These are phyloP conservation scores for Neocrepidodera transversa DNA, from an alignment of 2,888 invertebrate genomes.

Conservation along the genomic window DNA sequence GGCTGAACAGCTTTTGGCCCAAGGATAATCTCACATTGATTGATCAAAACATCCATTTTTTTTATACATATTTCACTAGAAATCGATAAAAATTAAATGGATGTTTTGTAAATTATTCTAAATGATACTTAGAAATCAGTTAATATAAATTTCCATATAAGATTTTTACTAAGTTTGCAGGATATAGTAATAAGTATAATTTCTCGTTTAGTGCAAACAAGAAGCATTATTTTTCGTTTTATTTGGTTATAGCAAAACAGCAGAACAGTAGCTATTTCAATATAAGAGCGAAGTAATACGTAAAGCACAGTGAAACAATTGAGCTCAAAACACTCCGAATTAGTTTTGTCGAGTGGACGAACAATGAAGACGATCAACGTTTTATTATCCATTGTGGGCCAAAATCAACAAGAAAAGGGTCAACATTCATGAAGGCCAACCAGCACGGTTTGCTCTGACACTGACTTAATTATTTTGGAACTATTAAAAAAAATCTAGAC, in stretches of 20 bases:
- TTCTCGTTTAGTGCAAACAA: neutral
- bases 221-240: neutral
- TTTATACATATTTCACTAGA: too few relatives aligned
- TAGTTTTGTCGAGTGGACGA: slow-evolving; percentile 53
- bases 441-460: too few relatives aligned
- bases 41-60: too few relatives aligned
- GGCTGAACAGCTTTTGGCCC: slow-evolving; percentile 6
- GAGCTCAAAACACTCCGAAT: slow-evolving; percentile 42
- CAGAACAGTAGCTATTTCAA: slow-evolving; percentile 1
- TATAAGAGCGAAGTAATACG: slow-evolving; percentile 10
- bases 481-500: too few relatives aligned
- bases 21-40: too few relatives aligned
- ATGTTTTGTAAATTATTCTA: too few relatives aligned
- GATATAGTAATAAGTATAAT: neutral
- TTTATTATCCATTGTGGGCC: slow-evolving; percentile 38
- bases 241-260: neutral
- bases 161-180: too few relatives aligned
- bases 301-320: slow-evolving; percentile 21
- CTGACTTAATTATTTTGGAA: too few relatives aligned
- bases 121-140: too few relatives aligned
- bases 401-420: neutral
- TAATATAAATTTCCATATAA: too few relatives aligned
- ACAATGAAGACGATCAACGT: slow-evolving; percentile 50
- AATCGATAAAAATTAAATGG: too few relatives aligned
- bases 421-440: too few relatives aligned